Evolutionary conservation across 2,113 vertebrate species (phyloP), one percentile per base, ranked within the genome.

Genomic region (Ailurus styani): DNA sequence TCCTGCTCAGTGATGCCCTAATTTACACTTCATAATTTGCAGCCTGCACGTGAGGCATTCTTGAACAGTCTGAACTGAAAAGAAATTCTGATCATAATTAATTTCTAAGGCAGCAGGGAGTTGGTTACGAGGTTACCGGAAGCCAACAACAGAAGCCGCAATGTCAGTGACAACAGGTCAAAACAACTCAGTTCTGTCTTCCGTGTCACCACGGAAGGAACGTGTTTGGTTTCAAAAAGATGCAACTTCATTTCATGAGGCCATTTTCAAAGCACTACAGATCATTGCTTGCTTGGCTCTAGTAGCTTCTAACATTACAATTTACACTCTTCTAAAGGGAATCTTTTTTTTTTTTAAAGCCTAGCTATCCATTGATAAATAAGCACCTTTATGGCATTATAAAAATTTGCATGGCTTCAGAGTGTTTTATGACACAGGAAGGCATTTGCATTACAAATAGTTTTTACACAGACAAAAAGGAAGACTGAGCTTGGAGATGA

Each of bases 11-110:
- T 72, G 97, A 97, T 98, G 98, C 97, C 97, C 98, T 98, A 98
- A 98, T 98, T 98, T 98, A 98, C 97, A 97, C 97, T 98, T 98
- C 96, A 98, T 98, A 98, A 98, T 98, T 98, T 98, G 98, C 98
- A 98, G 97, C 94, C 94, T 96, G 90, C 97, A 96, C 82, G 87
- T 96, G 97, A 98, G 97, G 97, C 97, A 95, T 98, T 97, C 95
- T 98, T 97, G 83, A 98, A 91, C 96, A 97, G 98, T 96, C 95
- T 97, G 95, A 97, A 98, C 96, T 91, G 97, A 93, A 97, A 95
- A 95, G 91, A 95, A 97, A 93, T 96, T 96, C 96, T 94, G 96
- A 97, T 95, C 96, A 94, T 98, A 98, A 98, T 98, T 98, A 98
- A 98, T 98, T 98, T 98, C 96, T 94, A 97, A 97, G 98, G 97